Evolutionary conservation across 2,797 vertebrate species (phyloP).

Genomic region (Sebastes diaconus): DNA sequence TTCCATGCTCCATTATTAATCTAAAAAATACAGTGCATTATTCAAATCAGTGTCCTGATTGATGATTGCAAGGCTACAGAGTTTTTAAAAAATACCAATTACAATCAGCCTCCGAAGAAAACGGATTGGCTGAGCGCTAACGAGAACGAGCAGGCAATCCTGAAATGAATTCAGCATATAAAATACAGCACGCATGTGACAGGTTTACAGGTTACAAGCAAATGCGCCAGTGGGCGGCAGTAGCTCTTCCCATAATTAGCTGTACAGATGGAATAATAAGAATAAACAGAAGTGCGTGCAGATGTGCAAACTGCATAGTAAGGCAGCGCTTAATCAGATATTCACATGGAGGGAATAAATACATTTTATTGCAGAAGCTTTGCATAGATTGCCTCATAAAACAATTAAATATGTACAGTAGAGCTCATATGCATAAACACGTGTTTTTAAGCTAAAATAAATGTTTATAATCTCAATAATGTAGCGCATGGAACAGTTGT

Average conservation of each 20-base stretch:
- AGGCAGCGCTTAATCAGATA: not conserved
- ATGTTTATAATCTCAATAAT: not conserved
- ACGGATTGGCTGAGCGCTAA: not conserved
- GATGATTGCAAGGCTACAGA: slow-evolving; percentile 14
- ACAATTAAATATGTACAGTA: not conserved
- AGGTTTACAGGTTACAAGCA: slow-evolving; percentile 27
- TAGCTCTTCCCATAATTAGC: slow-evolving; percentile 14
- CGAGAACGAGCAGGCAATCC: not conserved
- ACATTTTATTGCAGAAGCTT: not conserved
- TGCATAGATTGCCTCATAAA: not conserved
- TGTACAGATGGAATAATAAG: slow-evolving; percentile 20
- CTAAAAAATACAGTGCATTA: not conserved
- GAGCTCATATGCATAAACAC: not conserved
- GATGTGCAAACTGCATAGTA: slow-evolving; percentile 18
- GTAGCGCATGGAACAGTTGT: not conserved
- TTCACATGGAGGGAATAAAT: slow-evolving; percentile 10
- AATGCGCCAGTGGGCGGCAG: slow-evolving; percentile 7
- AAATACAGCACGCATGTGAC: not conserved
- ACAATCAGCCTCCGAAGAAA: slow-evolving; percentile 26
- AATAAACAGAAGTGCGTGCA: slow-evolving; percentile 19
- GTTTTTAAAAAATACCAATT: slow-evolving; percentile 12
- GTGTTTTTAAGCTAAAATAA: not conserved
- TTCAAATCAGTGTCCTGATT: slow-evolving; percentile 35
- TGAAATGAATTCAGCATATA: not conserved
- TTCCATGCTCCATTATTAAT: not conserved